These are phyloP conservation scores for Mythimna pallens DNA, from an alignment of 2,888 invertebrate genomes.

Conservation along the genomic window DNA sequence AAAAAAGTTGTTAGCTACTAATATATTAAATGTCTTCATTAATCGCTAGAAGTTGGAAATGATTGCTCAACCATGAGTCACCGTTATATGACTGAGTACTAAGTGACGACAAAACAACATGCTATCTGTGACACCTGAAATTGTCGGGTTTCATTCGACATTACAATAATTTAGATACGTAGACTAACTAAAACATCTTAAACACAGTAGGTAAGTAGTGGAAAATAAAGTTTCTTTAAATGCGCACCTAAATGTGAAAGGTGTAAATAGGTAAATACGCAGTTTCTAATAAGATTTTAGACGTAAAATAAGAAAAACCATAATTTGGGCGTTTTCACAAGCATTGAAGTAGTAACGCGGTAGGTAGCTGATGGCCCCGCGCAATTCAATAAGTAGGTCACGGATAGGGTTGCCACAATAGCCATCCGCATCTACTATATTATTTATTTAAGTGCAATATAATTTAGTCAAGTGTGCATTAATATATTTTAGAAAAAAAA, in stretches of 20 bases:
- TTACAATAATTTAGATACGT: background rate
- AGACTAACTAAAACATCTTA: background rate
- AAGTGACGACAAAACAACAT: slow-evolving; percentile 18
- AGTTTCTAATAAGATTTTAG: background rate
- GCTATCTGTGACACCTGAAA: background rate
- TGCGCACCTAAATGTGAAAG: too few species aligned
- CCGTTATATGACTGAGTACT: slow-evolving; percentile 9
- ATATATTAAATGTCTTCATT: background rate
- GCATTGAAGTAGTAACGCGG: background rate
- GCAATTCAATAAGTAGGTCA: slow-evolving; percentile 41
- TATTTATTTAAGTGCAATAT: too few species aligned
- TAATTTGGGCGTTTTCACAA: background rate
- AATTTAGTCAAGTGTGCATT: too few species aligned
- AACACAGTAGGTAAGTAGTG: background rate
- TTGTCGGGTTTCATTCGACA: background rate
- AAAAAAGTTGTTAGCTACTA: slow-evolving; percentile 31
- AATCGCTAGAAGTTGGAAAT: background rate
- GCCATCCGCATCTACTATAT: too few species aligned
- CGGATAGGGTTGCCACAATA: slow-evolving; percentile 7
- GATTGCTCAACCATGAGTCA: slow-evolving; percentile 34
- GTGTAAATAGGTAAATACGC: too few species aligned
- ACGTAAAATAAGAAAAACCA: background rate
- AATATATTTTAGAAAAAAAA: too few species aligned
- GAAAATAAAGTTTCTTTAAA: background rate
- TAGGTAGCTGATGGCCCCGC: slow-evolving; percentile 11